These are phyloP conservation scores for Gouania willdenowi DNA, from an alignment of 2,797 vertebrate genomes.

Conservation along the genomic window DNA sequence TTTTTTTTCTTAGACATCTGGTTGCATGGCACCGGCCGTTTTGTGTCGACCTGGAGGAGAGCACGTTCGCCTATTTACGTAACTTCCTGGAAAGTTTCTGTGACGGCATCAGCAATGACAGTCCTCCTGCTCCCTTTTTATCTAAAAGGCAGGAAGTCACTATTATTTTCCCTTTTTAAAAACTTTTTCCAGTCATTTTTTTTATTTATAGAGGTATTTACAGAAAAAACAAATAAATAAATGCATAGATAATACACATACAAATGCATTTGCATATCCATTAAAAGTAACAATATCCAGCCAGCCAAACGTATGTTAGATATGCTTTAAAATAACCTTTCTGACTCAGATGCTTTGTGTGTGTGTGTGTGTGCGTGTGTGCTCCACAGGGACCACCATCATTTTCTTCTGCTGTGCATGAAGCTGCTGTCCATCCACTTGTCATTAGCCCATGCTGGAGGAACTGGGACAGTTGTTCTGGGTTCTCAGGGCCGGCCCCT, in stretches of 20 bases:
- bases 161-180: too few species aligned
- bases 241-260: too few species aligned
- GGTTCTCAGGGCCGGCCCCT: slow-evolving; percentile 79
- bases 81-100: slow-evolving; percentile 81
- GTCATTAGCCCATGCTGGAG: slow-evolving; percentile 81
- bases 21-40: slow-evolving; percentile 83
- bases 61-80: slow-evolving; percentile 77
- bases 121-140: slow-evolving; percentile 73
- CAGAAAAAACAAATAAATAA: too few species aligned
- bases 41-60: slow-evolving; percentile 82
- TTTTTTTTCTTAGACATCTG: slow-evolving; percentile 63
- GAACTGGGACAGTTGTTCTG: slow-evolving; percentile 77
- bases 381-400: slow-evolving; percentile 77
- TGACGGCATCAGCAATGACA: slow-evolving; percentile 71
- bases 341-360: background rate
- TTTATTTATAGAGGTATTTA: too few species aligned
- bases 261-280: too few species aligned
- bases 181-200: too few species aligned
- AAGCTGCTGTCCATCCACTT: slow-evolving; percentile 81
- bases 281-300: too few species aligned
- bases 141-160: slow-evolving; percentile 68
- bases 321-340: too few species aligned
- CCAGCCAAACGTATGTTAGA: too few species aligned
- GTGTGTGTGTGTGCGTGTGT: slow-evolving; percentile 8
- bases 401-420: slow-evolving; percentile 81